These are phyloP conservation scores for Nasonia longicornis DNA, from an alignment of 1,140 invertebrate species.

Conservation along the genomic window DNA sequence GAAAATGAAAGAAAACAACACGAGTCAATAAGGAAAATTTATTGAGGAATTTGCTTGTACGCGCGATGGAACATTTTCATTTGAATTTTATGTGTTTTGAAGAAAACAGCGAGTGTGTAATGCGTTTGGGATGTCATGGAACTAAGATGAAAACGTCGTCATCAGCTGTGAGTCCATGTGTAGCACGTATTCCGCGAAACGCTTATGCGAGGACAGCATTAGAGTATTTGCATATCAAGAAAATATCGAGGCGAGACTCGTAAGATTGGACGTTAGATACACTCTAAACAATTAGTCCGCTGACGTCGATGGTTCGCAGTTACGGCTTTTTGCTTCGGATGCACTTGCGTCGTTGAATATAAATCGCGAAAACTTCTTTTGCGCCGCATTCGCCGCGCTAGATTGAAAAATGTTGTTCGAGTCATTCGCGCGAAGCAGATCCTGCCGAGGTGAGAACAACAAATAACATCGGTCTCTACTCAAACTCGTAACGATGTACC, in stretches of 20 bases:
- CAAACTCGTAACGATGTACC: too few relatives aligned
- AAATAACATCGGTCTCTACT: not conserved
- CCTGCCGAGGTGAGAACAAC: not conserved
- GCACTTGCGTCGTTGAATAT: not conserved
- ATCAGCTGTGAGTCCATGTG: not conserved
- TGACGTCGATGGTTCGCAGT: not conserved
- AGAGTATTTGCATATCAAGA: not conserved
- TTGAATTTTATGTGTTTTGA: not conserved
- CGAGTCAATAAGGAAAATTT: slow-evolving; percentile 1
- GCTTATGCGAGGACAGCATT: not conserved
- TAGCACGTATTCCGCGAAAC: not conserved
- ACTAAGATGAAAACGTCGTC: not conserved
- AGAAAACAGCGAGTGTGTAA: not conserved
- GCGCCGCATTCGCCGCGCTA: not conserved
- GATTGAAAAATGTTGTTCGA: not conserved
- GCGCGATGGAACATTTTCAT: not conserved
- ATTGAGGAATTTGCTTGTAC: not conserved
- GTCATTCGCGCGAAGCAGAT: too few relatives aligned
- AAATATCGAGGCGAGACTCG: not conserved
- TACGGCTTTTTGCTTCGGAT: not conserved
- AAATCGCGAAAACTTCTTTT: not conserved
- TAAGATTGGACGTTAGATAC: too few relatives aligned
- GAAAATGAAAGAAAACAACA: not conserved
- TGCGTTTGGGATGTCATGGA: not conserved
- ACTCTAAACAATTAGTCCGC: not conserved